These are phyloP conservation scores for Polyommatus icarus DNA, from an alignment of 2,888 invertebrate species.

Conservation along the genomic window DNA sequence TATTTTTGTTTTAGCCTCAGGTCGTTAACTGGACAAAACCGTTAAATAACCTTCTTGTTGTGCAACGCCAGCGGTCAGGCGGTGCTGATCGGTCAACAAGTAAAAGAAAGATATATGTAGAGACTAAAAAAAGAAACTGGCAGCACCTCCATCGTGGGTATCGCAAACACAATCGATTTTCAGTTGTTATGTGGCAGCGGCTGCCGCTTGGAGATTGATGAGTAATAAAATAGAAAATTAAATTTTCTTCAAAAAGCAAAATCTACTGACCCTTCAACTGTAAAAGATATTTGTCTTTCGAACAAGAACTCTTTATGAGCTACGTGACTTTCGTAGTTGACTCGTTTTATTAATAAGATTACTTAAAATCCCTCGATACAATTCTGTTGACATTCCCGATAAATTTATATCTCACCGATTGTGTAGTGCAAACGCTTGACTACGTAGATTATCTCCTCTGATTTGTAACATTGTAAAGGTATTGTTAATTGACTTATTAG, in stretches of 20 bases:
- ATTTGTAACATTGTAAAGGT: neutral
- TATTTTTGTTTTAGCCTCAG: conserved; percentile 11
- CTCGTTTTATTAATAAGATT: neutral
- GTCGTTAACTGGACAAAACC: conserved; percentile 16
- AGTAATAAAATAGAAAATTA: too few relatives aligned
- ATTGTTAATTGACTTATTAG: neutral
- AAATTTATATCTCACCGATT: neutral
- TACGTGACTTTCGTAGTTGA: neutral
- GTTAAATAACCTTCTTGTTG: conserved; percentile 10
- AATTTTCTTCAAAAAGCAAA: too few relatives aligned
- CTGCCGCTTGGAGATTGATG: too few relatives aligned
- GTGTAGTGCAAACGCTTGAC: neutral
- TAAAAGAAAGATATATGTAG: neutral
- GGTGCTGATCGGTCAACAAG: neutral
- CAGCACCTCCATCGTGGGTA: too few relatives aligned
- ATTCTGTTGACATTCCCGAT: neutral
- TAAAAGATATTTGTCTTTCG: neutral
- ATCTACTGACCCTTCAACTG: too few relatives aligned
- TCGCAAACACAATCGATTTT: too few relatives aligned
- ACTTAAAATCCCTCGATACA: neutral
- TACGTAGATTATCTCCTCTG: neutral
- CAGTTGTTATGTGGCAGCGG: too few relatives aligned
- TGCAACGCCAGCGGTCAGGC: neutral
- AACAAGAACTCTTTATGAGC: neutral
- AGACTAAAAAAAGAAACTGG: neutral